Evolutionary conservation across 1,140 invertebrate genomes (phyloP).

Genomic region (Tetramorium parvispinum): DNA sequence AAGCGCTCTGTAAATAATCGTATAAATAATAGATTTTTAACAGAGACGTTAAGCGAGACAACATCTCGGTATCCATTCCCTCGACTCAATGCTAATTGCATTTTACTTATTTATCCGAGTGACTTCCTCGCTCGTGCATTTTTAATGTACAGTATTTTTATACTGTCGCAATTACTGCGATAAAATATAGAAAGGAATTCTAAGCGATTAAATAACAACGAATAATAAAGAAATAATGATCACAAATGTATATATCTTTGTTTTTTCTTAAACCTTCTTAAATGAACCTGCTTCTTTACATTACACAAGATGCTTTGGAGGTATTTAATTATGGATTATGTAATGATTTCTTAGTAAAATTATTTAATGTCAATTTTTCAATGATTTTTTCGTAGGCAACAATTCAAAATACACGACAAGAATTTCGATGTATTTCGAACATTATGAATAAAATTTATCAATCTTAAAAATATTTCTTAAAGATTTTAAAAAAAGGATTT

Average conservation of each 20-base stretch:
- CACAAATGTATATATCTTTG: neutral
- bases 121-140: conserved; percentile 12
- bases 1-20: conserved; percentile 46
- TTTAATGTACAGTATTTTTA: conserved; percentile 81
- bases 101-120: conserved; percentile 45
- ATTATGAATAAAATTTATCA: too few relatives aligned
- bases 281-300: neutral
- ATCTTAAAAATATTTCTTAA: too few relatives aligned
- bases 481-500: too few relatives aligned
- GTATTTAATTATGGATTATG: neutral
- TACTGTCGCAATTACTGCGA: conserved; percentile 68
- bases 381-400: too few relatives aligned
- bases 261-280: neutral
- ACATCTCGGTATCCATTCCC: conserved; percentile 74
- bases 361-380: neutral
- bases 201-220: neutral
- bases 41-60: conserved; percentile 8
- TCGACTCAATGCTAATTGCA: conserved; percentile 38
- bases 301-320: too few relatives aligned
- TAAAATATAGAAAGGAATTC: conserved; percentile 34
- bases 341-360: neutral
- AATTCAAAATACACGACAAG: too few relatives aligned
- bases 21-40: neutral
- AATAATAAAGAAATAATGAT: neutral
- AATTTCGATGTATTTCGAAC: too few relatives aligned